phyloP scores from a whole-genome alignment of 2,888 invertebrate species.

The Cantharis flavilabris region DNA sequence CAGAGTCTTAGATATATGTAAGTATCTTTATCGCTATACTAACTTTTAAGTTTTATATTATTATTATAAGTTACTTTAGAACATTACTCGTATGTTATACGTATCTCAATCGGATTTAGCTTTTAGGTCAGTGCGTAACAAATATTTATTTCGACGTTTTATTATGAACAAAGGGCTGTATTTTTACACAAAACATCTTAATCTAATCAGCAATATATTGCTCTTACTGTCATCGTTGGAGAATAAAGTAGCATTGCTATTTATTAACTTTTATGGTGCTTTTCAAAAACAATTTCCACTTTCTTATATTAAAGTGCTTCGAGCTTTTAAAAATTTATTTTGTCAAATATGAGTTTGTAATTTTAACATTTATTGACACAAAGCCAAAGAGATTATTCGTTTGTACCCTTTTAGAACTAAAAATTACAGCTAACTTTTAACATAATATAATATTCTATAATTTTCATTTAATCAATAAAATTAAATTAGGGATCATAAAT shows the following conservation, averaged over 20 bases:
- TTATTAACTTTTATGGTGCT: background rate
- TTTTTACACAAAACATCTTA: background rate
- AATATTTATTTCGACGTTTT: background rate
- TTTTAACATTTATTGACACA: background rate
- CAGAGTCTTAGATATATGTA: conserved; percentile 71
- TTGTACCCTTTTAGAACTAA: background rate
- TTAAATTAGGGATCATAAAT: background rate
- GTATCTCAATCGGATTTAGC: background rate
- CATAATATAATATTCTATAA: background rate
- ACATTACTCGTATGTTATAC: background rate
- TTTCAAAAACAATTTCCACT: background rate
- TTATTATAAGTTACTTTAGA: background rate
- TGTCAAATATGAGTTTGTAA: background rate
- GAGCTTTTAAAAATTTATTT: background rate
- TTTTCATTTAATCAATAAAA: too few species aligned
- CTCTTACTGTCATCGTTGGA: background rate
- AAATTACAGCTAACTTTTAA: background rate
- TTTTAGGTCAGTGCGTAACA: background rate
- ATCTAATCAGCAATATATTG: background rate
- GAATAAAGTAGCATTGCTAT: background rate
- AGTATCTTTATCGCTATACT: conserved; percentile 49
- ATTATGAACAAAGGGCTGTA: background rate
- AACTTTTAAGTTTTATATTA: background rate
- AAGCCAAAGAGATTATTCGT: background rate
- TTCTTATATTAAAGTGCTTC: background rate